phyloP scores from a whole-genome alignment of 2,797 vertebrate species.

The Xiphophorus birchmanni region DNA sequence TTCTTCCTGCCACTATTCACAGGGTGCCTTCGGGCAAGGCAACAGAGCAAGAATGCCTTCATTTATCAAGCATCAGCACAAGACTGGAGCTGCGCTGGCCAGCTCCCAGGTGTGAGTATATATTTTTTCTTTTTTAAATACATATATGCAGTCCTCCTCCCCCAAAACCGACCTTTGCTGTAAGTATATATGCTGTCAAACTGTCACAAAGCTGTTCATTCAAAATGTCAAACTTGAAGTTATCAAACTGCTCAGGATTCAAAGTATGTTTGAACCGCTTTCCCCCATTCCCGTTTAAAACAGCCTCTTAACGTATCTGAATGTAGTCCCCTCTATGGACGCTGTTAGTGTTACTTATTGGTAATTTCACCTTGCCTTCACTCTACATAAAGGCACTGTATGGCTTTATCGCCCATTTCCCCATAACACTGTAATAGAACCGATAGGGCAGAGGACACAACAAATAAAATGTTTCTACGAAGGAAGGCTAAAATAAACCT shows the following conservation, averaged over 20 bases:
- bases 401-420: slow-evolving; percentile 29
- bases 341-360: slow-evolving; percentile 30
- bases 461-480: slow-evolving; percentile 22
- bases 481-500: slow-evolving; percentile 12
- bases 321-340: slow-evolving; percentile 35
- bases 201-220: slow-evolving; percentile 63
- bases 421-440: slow-evolving; percentile 30
- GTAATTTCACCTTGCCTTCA: slow-evolving; percentile 37
- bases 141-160: slow-evolving; percentile 12
- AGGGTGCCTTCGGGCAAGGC: slow-evolving; percentile 36
- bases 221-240: slow-evolving; percentile 65
- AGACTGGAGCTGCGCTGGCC: slow-evolving; percentile 17
- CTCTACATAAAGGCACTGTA: slow-evolving; percentile 17
- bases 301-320: slow-evolving; percentile 33
- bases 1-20: slow-evolving; percentile 26
- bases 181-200: slow-evolving; percentile 62
- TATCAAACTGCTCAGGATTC: slow-evolving; percentile 59
- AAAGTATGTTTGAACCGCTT: slow-evolving; percentile 45
- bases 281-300: slow-evolving; percentile 29
- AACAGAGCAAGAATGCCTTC: slow-evolving; percentile 31
- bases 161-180: slow-evolving; percentile 47
- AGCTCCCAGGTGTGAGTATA: slow-evolving; percentile 32
- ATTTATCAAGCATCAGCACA: slow-evolving; percentile 34
- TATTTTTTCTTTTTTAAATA: slow-evolving; percentile 10
- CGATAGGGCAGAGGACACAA: slow-evolving; percentile 20